Conservation (phyloP, 2,113 vertebrate species). For the Pampusana beccarii region DNA sequence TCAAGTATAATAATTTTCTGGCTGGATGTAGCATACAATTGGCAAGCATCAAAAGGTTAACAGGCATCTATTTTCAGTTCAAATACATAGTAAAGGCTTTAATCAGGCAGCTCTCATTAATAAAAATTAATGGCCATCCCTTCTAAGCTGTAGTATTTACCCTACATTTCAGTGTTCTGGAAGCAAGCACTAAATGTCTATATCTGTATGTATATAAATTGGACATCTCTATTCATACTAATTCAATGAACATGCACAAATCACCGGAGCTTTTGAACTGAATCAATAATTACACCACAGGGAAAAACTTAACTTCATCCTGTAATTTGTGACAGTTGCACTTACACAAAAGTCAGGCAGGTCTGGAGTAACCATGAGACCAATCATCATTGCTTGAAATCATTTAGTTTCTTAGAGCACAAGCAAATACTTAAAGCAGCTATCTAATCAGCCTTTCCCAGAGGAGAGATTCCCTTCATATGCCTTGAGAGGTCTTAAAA, state of each 20-base stretch:
- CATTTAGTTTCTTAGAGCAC: not conserved
- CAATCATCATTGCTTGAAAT: not conserved
- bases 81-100: not conserved
- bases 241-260: not conserved
- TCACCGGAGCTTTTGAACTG: not conserved
- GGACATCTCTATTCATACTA: not conserved
- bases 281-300: not conserved
- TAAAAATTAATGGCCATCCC: not conserved
- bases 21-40: not conserved
- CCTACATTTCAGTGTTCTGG: not conserved
- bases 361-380: not conserved
- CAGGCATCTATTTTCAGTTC: not conserved
- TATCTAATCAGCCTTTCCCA: not conserved
- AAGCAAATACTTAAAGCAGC: not conserved
- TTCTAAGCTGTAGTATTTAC: not conserved
- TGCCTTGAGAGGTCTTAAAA: not conserved
- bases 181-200: not conserved
- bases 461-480: not conserved
- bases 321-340: not conserved
- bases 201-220: not conserved
- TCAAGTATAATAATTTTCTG: not conserved
- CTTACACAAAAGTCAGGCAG: not conserved
- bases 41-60: not conserved
- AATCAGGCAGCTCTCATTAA: not conserved
- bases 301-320: not conserved